A percentile compares a stretch with the other conserved stretches of the same genome.
These are phyloP conservation scores for Aleiodes alternator DNA, from an alignment of 2,888 invertebrate genomes.

Conservation along the genomic window DNA sequence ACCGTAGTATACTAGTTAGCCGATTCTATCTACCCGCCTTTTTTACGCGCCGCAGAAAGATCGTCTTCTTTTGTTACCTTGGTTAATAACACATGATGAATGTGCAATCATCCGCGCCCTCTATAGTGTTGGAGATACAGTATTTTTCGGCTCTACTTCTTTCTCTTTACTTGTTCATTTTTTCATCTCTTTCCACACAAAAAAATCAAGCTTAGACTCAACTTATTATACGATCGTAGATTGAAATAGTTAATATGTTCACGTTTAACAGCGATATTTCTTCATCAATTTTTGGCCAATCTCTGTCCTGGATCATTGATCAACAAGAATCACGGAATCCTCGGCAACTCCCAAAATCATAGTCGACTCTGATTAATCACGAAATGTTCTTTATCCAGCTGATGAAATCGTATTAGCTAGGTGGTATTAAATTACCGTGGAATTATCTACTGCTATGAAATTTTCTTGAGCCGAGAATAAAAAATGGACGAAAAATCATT, in stretches of 20 bases:
- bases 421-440: constrained; percentile 69
- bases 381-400: constrained; percentile 61
- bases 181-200: constrained; percentile 28
- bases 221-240: constrained; percentile 25
- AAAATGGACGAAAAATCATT: constrained; percentile 64
- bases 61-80: constrained; percentile 71
- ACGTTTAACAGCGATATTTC: constrained; percentile 32
- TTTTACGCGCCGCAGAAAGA: constrained; percentile 67
- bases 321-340: constrained; percentile 29
- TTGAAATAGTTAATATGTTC: constrained; percentile 26
- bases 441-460: constrained; percentile 38
- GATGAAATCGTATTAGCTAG: constrained; percentile 67
- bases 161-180: not conserved
- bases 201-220: constrained; percentile 9
- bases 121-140: constrained; percentile 42
- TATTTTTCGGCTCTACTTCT: constrained; percentile 57
- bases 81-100: constrained; percentile 75
- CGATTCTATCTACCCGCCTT: constrained; percentile 73
- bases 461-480: constrained; percentile 35
- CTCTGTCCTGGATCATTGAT: constrained; percentile 46
- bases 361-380: constrained; percentile 35
- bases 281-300: constrained; percentile 38
- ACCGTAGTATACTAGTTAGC: constrained; percentile 70
- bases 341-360: constrained; percentile 50
- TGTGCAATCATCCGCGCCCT: constrained; percentile 60